Evolutionary conservation across 2,888 invertebrate species (phyloP).

Genomic region (Octonoba sinensis): DNA sequence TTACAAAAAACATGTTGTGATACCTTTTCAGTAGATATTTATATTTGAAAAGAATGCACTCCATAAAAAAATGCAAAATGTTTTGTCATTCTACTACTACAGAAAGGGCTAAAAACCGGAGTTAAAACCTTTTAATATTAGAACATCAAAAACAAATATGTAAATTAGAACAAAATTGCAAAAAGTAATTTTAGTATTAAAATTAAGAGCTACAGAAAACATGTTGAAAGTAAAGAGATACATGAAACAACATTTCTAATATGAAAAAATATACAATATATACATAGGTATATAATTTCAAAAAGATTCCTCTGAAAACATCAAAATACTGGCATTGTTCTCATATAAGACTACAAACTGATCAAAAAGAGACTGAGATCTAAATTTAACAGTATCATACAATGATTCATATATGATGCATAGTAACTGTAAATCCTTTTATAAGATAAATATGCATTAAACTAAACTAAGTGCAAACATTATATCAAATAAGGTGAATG

Average conservation of each 20-base stretch:
- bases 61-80: too few species aligned
- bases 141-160: too few species aligned
- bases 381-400: slow-evolving; percentile 1
- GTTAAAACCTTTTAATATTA: too few species aligned
- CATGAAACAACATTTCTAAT: background rate
- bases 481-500: too few species aligned
- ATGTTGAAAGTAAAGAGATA: background rate
- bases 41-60: too few species aligned
- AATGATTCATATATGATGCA: slow-evolving; percentile 7
- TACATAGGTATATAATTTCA: too few species aligned
- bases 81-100: too few species aligned
- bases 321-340: slow-evolving; percentile 23
- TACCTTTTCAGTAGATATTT: too few species aligned
- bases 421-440: slow-evolving; percentile 2
- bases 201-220: slow-evolving; percentile 4
- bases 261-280: background rate
- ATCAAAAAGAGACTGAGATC: too few species aligned
- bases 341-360: background rate
- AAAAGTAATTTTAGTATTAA: slow-evolving; percentile 12
- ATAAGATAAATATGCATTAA: slow-evolving; percentile 5
- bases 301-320: background rate
- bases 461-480: slow-evolving; percentile 35
- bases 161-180: too few species aligned
- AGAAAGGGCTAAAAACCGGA: too few species aligned
- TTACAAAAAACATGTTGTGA: too few species aligned